Evolutionary conservation across 2,888 invertebrate genomes (phyloP), one percentile per base, ranked within the genome.

Genomic region (Papilio demoleus): DNA sequence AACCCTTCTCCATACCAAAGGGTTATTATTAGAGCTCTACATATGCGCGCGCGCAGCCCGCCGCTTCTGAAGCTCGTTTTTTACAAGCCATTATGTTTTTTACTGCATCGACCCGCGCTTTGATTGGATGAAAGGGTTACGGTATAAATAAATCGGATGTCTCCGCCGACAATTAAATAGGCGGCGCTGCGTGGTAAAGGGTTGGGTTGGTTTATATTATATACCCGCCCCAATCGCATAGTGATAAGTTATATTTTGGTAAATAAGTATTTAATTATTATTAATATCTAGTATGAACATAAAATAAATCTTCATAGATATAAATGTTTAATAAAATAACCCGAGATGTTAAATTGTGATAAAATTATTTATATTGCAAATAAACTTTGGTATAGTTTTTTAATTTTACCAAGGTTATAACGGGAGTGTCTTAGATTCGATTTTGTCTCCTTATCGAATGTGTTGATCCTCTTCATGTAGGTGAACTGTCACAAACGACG

Each of bases 91-190:
- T 85, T 84, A 81, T 84, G 77, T 86, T 90, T 89, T 88, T 89
- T 86, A 83, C 75, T 74, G 78, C 71, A 75, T 53, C 71, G 75
- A 73, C 70, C 67, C 74, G 86, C 80, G 79, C 76, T 88, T 79
- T 81, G 87, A 88, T 88, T 87, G 85, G 87, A 76, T 77, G 85
- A 89, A 92, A 90, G 92, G 92, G 89, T 90, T 90, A 85, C 75
- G 81, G 76, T 84, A 85, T 88, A 87, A 86, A 86, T 86, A 86
- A 87, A 89, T 86, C 86, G 79, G 79, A 75, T 75, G 78, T 74
- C 63, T 80, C 78, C 71, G 73, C 70, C 67, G 70, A 67, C 72
- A 72, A 67, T 42, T 70, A 81, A 77, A 85, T 84, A 83, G 84
- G 83, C 82, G 82, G 81, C 74, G 76, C 82, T 79, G 75, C 77